phyloP scores from a whole-genome alignment of 2,113 vertebrate species.

The Hymenochirus boettgeri region DNA sequence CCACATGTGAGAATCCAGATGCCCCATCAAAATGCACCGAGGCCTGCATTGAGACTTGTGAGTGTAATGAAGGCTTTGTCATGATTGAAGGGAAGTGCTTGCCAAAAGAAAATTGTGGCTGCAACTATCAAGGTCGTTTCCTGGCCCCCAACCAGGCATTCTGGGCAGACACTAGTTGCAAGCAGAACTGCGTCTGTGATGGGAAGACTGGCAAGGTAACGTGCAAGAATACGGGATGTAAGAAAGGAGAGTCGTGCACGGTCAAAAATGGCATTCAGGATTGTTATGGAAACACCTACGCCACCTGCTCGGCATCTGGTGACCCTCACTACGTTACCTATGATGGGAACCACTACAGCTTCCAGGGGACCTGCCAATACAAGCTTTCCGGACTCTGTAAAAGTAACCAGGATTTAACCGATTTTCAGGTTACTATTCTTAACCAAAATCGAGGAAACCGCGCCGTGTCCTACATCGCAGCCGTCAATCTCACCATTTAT shows the following conservation, averaged over 20 bases:
- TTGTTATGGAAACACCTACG: slow-evolving; percentile 49
- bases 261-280: slow-evolving; percentile 46
- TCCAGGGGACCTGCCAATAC: slow-evolving; percentile 74
- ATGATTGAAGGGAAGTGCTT: slow-evolving; percentile 50
- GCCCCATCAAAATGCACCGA: slow-evolving; percentile 23
- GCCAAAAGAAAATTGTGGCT: slow-evolving; percentile 48
- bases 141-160: slow-evolving; percentile 40
- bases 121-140: slow-evolving; percentile 42
- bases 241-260: slow-evolving; percentile 38
- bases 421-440: slow-evolving; percentile 63
- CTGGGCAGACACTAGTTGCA: slow-evolving; percentile 51
- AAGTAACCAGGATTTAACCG: slow-evolving; percentile 45
- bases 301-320: slow-evolving; percentile 63
- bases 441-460: slow-evolving; percentile 65
- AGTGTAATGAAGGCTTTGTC: slow-evolving; percentile 52
- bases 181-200: slow-evolving; percentile 47
- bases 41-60: slow-evolving; percentile 54
- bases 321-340: slow-evolving; percentile 73
- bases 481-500: slow-evolving; percentile 54
- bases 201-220: rapidly evolving
- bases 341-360: slow-evolving; percentile 66
- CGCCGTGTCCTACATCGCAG: slow-evolving; percentile 60
- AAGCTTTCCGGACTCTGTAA: slow-evolving; percentile 40
- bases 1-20: slow-evolving; percentile 44
- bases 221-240: slow-evolving; percentile 37